Base-by-base conservation (phyloP, 2,113 vertebrate genomes). In the Grallaria varia region DNA sequence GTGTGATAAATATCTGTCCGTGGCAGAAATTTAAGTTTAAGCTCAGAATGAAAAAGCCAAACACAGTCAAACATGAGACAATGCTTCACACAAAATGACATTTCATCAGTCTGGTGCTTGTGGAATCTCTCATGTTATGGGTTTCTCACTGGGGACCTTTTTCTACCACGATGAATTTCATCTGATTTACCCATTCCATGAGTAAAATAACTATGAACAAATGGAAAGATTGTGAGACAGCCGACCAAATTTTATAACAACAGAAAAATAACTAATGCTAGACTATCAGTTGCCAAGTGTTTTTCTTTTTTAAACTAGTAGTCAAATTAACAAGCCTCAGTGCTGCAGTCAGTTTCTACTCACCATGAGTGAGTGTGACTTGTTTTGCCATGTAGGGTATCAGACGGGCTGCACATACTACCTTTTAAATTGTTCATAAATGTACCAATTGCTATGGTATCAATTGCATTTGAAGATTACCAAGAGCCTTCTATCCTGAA, bases 381-480 rank as follows among this genome's bases (percentile, higher is more conserved):
- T 85, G 15, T 67, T 82, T 94, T 78, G 40, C 21, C 47, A 39
- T 23, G 14, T 47, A n/a, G 25, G 77, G 35, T 67, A 45, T 37
- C 53, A 87, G 39, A 91, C 8, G 19, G 30, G 7, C 30, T 84
- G 53, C 2, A 1, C 3, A 2, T 24, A 56, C 42, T 49, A 16
- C 42, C 83, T 91, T 86, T 71, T 40, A 2, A 69, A 84, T 24
- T 53, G 13, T 64, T 89, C 40, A 52, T 21, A 78, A 91, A 86
- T 27, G 44, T 59, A 89, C 66, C 50, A 49, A 82, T 77, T 85
- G 31, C 56, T 84, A 4, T 52, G 44, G 59, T 95, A 77, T 96
- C 91, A 60, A 40, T 93, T 94, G 79, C 87, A 59, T 20, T 75
- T 67, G 76, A 68, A 95, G 86, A 94, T 95, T 96, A 89, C 42